Evolutionary conservation across 2,888 invertebrate species (phyloP).

Genomic region (Ptychoptera contaminata): DNA sequence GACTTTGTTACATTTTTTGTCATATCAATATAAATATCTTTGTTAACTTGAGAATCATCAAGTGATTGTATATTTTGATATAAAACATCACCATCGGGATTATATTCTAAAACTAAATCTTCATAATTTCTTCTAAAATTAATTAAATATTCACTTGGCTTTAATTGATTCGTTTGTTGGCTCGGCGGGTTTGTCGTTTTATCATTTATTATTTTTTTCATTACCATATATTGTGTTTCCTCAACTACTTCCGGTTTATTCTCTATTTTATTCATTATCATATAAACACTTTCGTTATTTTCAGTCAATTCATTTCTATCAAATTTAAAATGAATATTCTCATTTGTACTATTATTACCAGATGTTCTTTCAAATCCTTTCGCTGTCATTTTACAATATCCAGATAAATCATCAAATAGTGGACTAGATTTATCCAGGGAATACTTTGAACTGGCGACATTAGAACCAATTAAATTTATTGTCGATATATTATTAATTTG

Average conservation of each 20-base stretch:
- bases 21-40: too few relatives aligned
- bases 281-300: too few relatives aligned
- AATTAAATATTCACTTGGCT: too few relatives aligned
- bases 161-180: too few relatives aligned
- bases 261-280: too few relatives aligned
- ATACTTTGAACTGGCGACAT: slow-evolving; percentile 15
- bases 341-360: background rate
- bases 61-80: too few relatives aligned
- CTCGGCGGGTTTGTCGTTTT: background rate
- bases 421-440: slow-evolving; percentile 6
- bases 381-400: slow-evolving; percentile 29
- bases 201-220: slow-evolving; percentile 2
- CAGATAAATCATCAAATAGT: slow-evolving; percentile 24
- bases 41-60: too few relatives aligned
- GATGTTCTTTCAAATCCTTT: slow-evolving; percentile 3
- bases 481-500: slow-evolving; percentile 21
- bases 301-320: too few relatives aligned
- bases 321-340: background rate
- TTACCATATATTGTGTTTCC: background rate
- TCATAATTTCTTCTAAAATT: too few relatives aligned
- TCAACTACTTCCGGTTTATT: slow-evolving; percentile 9
- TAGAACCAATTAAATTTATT: slow-evolving; percentile 27
- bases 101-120: too few relatives aligned
- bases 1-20: background rate
- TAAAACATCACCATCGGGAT: too few relatives aligned